These are phyloP conservation scores for Coptodon bakossiorum DNA, from an alignment of 2,113 vertebrate species.

Conservation along the genomic window DNA sequence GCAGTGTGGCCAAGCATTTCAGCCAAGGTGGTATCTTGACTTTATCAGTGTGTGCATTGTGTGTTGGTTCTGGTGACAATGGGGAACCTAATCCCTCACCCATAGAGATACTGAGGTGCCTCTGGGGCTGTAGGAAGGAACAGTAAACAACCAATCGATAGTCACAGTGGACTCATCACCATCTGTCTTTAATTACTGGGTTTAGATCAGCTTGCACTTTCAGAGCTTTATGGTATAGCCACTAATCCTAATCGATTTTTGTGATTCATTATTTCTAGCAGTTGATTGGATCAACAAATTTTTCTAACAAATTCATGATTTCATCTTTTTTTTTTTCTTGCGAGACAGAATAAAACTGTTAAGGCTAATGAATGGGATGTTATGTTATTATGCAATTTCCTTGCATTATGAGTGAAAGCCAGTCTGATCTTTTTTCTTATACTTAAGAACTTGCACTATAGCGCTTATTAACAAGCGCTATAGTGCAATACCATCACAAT, in stretches of 20 bases:
- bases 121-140: conserved; percentile 26
- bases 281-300: background rate
- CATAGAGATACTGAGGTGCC: conserved; percentile 17
- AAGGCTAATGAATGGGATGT: background rate
- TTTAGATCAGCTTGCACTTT: background rate
- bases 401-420: background rate
- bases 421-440: background rate
- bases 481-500: background rate
- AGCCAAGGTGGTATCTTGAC: conserved; percentile 14
- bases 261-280: background rate
- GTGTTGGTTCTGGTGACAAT: conserved; percentile 37
- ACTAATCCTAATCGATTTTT: background rate
- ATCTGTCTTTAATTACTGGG: background rate
- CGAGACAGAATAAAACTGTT: background rate
- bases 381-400: background rate
- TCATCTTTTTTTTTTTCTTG: background rate
- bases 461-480: background rate
- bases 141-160: conserved; percentile 52
- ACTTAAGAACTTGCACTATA: background rate
- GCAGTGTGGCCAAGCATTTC: background rate
- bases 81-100: conserved; percentile 51
- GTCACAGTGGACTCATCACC: conserved; percentile 8
- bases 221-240: background rate
- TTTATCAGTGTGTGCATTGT: background rate
- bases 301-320: background rate